phyloP scores from a whole-genome alignment of 2,888 invertebrate species.

The Theodoxus fluviatilis region DNA sequence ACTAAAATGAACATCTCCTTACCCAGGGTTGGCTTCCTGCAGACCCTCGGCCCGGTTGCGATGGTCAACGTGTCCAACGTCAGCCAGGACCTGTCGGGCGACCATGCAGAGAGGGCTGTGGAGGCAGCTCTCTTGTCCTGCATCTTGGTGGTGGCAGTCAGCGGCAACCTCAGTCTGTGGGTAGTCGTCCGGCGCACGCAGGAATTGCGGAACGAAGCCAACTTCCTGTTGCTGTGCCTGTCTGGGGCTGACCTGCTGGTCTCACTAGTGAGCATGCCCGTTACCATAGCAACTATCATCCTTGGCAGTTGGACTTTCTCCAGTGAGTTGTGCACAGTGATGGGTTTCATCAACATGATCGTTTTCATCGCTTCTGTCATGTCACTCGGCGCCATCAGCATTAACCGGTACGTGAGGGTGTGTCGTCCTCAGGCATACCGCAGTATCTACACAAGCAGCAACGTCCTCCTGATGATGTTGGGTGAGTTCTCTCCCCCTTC shows the following conservation, averaged over 20 bases:
- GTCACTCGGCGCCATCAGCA: constrained; percentile 55
- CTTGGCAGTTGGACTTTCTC: constrained; percentile 39
- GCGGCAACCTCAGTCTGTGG: constrained; percentile 50
- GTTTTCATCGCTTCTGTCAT: constrained; percentile 54
- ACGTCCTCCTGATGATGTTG: constrained; percentile 42
- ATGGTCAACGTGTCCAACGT: no score
- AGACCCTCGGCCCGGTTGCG: no score
- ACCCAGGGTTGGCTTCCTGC: no score
- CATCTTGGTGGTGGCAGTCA: constrained; percentile 38
- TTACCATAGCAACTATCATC: constrained; percentile 43
- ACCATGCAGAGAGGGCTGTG: constrained; percentile 19
- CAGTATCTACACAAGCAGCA: constrained; percentile 44
- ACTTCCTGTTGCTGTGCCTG: constrained; percentile 47
- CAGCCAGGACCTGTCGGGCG: no score
- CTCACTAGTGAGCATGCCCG: constrained; percentile 52
- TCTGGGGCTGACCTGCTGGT: constrained; percentile 55
- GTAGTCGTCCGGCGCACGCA: constrained; percentile 39
- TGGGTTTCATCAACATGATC: constrained; percentile 53
- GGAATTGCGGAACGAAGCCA: constrained; percentile 41
- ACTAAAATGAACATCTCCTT: no score
- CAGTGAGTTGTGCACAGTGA: constrained; percentile 37
- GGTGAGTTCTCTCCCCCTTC: constrained; percentile 32
- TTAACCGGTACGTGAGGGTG: constrained; percentile 55
- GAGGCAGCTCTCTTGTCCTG: constrained; percentile 34
- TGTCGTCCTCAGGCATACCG: constrained; percentile 43